These are phyloP conservation scores for Apostichopus leukothele DNA, from an alignment of 53 echinoderm and acorn worm species.

Conservation along the genomic window DNA sequence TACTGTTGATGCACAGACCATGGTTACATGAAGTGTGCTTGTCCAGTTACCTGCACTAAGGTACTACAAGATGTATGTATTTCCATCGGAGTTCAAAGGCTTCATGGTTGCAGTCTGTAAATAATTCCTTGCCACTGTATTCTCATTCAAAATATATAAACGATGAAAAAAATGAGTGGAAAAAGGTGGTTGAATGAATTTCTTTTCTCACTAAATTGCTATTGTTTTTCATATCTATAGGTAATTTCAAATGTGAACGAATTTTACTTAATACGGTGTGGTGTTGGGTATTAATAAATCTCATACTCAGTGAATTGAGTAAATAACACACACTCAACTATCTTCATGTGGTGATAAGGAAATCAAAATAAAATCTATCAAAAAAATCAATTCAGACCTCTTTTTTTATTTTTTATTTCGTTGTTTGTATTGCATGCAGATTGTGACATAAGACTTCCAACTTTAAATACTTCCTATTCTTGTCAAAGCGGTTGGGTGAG, in stretches of 20 bases:
- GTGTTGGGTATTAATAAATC: not conserved
- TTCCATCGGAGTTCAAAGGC: not conserved
- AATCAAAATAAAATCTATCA: not conserved
- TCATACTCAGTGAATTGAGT: too few relatives aligned
- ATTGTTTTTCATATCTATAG: not conserved
- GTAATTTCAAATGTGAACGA: not conserved
- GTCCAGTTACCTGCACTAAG: not conserved
- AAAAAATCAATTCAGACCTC: not conserved
- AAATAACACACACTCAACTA: too few relatives aligned
- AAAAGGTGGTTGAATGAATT: not conserved
- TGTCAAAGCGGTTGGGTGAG: too few relatives aligned
- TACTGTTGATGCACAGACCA: too few relatives aligned
- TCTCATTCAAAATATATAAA: not conserved
- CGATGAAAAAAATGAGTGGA: not conserved
- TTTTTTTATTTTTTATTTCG: not conserved
- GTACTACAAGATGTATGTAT: not conserved
- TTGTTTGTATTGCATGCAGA: too few relatives aligned
- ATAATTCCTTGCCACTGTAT: not conserved
- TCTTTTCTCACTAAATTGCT: not conserved
- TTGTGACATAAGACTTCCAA: too few relatives aligned
- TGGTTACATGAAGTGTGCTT: too few relatives aligned
- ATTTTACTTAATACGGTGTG: not conserved
- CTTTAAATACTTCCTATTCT: too few relatives aligned
- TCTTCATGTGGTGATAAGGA: slow-evolving; percentile 38
- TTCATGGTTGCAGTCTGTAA: not conserved